Conservation (phyloP, 2,797 vertebrate species). For the Urocyon cinereoargenteus region DNA sequence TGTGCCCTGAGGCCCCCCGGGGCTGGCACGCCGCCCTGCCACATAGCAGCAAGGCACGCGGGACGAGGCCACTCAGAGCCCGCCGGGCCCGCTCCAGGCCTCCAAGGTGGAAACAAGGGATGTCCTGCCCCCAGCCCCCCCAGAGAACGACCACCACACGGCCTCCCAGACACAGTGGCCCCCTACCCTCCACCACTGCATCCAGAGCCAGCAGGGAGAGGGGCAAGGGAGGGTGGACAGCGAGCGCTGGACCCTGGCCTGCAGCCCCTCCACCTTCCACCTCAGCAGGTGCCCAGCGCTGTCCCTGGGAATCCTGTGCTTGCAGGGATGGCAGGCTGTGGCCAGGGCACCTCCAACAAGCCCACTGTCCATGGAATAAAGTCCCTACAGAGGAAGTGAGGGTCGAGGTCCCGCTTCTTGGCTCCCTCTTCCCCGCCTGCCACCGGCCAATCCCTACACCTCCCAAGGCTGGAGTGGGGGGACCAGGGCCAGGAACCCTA, state of each 20-base stretch:
- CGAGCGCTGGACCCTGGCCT: background rate
- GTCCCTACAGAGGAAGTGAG: background rate
- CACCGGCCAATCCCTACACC: background rate
- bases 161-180: background rate
- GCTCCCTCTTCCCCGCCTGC: rapidly evolving
- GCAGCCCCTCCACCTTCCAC: background rate
- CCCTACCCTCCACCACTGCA: too few relatives aligned
- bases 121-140: background rate
- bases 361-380: rapidly evolving
- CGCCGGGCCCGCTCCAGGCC: rapidly evolving
- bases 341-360: rapidly evolving
- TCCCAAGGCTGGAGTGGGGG: too few relatives aligned
- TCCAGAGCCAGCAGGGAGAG: background rate
- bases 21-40: constrained; percentile 11
- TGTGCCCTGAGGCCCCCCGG: background rate
- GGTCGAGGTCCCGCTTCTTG: rapidly evolving
- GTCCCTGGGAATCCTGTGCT: rapidly evolving
- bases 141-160: rapidly evolving
- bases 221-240: background rate
- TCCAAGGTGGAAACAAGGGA: background rate
- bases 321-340: rapidly evolving
- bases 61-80: background rate
- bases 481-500: background rate
- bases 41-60: background rate
- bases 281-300: rapidly evolving